phyloP scores from a whole-genome alignment of 2,113 vertebrate genomes.

The Pontoporia blainvillei region DNA sequence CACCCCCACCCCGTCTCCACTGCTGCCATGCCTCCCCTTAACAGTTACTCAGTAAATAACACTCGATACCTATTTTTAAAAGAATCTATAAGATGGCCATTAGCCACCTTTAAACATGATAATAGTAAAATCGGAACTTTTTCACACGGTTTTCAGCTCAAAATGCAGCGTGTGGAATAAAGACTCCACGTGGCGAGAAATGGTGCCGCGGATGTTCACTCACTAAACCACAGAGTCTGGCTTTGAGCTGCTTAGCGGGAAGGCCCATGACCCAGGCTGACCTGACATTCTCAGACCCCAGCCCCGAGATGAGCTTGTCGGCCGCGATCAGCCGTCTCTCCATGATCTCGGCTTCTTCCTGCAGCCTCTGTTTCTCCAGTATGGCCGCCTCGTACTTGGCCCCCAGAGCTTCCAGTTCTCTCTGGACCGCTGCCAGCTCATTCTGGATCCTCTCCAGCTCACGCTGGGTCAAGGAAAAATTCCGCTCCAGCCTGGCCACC shows the following conservation, averaged over 20 bases:
- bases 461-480: constrained; percentile 88
- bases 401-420: constrained; percentile 87
- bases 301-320: constrained; percentile 94
- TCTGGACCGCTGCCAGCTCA: constrained; percentile 87
- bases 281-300: constrained; percentile 95
- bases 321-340: constrained; percentile 91
- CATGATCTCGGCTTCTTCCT: constrained; percentile 95
- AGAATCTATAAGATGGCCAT: too few relatives aligned
- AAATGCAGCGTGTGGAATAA: neutral
- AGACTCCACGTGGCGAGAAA: accelerated
- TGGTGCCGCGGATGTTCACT: accelerated
- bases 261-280: constrained; percentile 52
- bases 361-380: constrained; percentile 88
- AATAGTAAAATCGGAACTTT: neutral
- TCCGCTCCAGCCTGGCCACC: constrained; percentile 93
- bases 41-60: neutral
- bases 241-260: accelerated
- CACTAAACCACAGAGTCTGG: accelerated
- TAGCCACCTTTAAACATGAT: accelerated
- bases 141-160: accelerated
- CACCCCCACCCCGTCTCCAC: neutral
- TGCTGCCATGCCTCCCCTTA: neutral
- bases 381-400: constrained; percentile 89
- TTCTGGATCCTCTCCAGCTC: constrained; percentile 91
- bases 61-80: too few relatives aligned